Evolutionary conservation across 1,140 invertebrate genomes (phyloP).

Genomic region (Caligus rogercresseyi): DNA sequence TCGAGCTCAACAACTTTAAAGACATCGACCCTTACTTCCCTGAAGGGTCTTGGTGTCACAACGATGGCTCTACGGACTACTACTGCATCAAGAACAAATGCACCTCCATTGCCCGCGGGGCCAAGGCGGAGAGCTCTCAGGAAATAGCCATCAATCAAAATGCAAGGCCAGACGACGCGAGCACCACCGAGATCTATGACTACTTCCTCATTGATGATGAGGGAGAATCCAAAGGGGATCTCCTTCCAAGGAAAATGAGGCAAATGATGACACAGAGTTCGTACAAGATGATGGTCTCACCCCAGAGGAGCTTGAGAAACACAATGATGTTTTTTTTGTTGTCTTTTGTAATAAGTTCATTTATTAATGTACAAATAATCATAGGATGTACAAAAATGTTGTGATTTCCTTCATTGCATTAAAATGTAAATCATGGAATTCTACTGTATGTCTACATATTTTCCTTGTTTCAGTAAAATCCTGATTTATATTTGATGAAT

Average conservation of each 20-base stretch:
- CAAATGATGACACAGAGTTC: background rate
- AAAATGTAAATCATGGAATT: no score
- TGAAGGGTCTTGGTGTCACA: slow-evolving; percentile 59
- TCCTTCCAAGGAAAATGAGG: background rate
- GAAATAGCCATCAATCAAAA: background rate
- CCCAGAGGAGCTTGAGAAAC: background rate
- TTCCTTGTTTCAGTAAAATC: no score
- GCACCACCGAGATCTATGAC: background rate
- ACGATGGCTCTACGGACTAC: slow-evolving; percentile 40
- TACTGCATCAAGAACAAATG: slow-evolving; percentile 54
- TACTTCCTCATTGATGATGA: background rate
- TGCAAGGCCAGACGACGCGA: background rate
- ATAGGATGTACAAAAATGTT: no score
- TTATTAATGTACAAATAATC: no score
- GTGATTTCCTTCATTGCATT: no score
- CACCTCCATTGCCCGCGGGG: slow-evolving; percentile 26
- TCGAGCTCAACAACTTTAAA: slow-evolving; percentile 47
- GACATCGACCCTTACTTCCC: slow-evolving; percentile 40
- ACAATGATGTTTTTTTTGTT: no score
- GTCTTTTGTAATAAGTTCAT: no score
- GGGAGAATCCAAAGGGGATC: background rate
- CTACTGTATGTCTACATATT: no score
- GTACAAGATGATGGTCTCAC: background rate
- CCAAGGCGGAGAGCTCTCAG: slow-evolving; percentile 36
- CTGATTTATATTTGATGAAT: no score